phyloP scores from a whole-genome alignment of 2,113 vertebrate species.

The Embiotoca jacksoni region DNA sequence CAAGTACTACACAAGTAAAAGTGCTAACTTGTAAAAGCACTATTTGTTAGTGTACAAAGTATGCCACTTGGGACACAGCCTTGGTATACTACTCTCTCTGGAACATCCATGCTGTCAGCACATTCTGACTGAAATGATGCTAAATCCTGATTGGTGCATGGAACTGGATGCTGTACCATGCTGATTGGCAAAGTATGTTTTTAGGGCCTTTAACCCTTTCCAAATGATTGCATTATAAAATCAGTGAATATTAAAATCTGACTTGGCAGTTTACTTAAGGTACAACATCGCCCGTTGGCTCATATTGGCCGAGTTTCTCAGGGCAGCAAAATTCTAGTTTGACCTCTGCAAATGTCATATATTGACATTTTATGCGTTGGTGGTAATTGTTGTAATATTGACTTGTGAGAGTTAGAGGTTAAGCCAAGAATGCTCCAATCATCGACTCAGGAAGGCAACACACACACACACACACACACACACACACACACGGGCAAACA shows the following conservation, averaged over 20 bases:
- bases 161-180: background rate
- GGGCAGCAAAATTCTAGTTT: slow-evolving; percentile 38
- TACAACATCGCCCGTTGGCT: slow-evolving; percentile 15
- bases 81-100: too few species aligned
- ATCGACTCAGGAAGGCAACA: background rate
- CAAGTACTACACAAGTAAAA: too few species aligned
- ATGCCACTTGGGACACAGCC: too few species aligned
- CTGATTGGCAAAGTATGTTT: slow-evolving; percentile 9
- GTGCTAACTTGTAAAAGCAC: too few species aligned
- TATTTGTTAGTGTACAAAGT: too few species aligned
- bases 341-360: slow-evolving; percentile 68
- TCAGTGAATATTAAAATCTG: slow-evolving; percentile 39
- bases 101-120: too few species aligned
- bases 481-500: background rate
- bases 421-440: slow-evolving; percentile 24
- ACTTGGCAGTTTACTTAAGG: slow-evolving; percentile 22
- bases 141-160: too few species aligned
- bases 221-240: slow-evolving; percentile 41
- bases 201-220: slow-evolving; percentile 13
- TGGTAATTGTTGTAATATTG: slow-evolving; percentile 65
- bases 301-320: background rate
- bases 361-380: slow-evolving; percentile 64
- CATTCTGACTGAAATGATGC: too few species aligned
- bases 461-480: background rate
- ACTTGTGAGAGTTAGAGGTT: slow-evolving; percentile 38